Conservation (phyloP, 2,888 invertebrate genomes). For the Leptinotarsa peninsularis region DNA sequence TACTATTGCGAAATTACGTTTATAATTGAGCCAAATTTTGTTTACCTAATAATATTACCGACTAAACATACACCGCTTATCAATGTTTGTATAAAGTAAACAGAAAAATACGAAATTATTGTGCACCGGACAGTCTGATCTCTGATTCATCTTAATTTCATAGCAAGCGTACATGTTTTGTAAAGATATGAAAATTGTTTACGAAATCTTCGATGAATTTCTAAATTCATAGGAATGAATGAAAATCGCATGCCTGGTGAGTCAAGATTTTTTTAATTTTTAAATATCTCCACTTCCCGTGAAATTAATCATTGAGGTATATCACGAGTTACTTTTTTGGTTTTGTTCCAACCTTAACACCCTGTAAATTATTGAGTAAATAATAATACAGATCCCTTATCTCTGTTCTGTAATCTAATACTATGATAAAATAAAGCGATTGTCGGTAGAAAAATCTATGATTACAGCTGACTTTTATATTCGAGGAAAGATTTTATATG, state of each 20-base stretch:
- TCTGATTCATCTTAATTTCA: conserved; percentile 4
- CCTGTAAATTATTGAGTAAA: no score
- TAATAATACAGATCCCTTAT: no score
- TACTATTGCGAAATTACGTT: neutral
- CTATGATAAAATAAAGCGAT: no score
- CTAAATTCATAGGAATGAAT: neutral
- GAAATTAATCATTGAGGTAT: no score
- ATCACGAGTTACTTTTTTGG: no score
- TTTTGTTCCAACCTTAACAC: no score
- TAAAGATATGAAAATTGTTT: neutral
- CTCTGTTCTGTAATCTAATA: no score
- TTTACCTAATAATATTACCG: neutral
- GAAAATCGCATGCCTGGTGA: neutral
- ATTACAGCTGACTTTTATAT: no score
- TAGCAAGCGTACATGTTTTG: neutral
- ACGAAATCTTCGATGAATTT: neutral
- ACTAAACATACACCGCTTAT: neutral
- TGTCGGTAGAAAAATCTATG: no score
- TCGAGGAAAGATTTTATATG: no score
- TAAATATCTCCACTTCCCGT: no score
- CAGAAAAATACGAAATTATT: conserved; percentile 4
- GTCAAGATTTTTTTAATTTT: neutral
- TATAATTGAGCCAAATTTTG: neutral
- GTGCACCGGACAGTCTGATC: conserved; percentile 2
- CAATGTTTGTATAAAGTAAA: neutral